These are phyloP conservation scores for Callospermophilus lateralis DNA, from an alignment of 2,113 vertebrate genomes.

Conservation along the genomic window DNA sequence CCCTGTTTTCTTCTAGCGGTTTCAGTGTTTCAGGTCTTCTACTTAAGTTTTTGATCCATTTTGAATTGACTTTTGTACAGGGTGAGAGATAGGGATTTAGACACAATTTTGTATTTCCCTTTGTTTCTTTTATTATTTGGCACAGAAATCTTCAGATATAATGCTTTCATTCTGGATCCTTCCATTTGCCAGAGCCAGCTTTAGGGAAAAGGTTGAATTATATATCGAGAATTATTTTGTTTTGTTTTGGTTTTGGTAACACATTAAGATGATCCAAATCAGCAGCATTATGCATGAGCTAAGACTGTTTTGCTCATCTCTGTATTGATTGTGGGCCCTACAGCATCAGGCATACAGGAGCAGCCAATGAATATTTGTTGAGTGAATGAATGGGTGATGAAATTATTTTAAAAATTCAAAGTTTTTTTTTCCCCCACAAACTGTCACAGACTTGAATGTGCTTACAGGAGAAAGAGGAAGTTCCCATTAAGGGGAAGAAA, in stretches of 20 bases:
- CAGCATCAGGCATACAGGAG: not conserved
- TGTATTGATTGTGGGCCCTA: not conserved
- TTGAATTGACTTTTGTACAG: not conserved
- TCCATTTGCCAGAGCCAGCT: not conserved
- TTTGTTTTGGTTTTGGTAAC: not conserved
- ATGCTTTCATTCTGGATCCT: conserved; percentile 2
- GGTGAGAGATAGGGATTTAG: not conserved
- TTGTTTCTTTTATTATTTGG: not conserved
- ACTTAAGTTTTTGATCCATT: not conserved
- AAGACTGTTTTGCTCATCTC: not conserved
- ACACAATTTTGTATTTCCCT: not conserved
- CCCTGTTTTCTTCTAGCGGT: not conserved
- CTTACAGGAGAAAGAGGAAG: not conserved
- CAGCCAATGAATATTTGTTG: not conserved
- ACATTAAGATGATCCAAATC: not conserved
- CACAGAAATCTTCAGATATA: not conserved
- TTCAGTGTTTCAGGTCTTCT: not conserved
- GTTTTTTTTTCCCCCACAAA: not conserved
- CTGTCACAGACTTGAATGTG: not conserved
- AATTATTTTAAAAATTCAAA: not conserved
- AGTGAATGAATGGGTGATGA: not conserved
- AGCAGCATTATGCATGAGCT: too few species aligned
- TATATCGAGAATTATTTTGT: not conserved
- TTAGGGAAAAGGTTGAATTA: conserved; percentile 7
- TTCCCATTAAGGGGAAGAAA: not conserved